Conservation (phyloP, 53 echinoderm and acorn worm species). For the Arbacia lixula region DNA sequence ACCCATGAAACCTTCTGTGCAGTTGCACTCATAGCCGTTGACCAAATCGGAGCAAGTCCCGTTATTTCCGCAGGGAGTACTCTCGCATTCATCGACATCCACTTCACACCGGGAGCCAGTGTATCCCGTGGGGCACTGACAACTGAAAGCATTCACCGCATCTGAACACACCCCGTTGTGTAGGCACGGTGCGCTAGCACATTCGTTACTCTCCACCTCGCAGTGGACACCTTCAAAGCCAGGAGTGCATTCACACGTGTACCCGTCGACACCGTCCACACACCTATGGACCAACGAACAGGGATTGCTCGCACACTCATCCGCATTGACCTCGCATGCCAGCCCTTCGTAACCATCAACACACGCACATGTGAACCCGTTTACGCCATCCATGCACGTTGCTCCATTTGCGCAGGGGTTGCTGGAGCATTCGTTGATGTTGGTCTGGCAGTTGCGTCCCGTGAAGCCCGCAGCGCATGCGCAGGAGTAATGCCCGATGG, state of each 20-base stretch:
- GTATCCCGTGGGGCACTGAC: slow-evolving; percentile 38
- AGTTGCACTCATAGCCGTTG: slow-evolving; percentile 46
- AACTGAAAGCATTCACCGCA: slow-evolving; percentile 10
- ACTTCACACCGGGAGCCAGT: slow-evolving; percentile 32
- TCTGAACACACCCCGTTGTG: slow-evolving; percentile 15
- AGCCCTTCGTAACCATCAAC: slow-evolving; percentile 32
- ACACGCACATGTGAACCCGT: slow-evolving; percentile 61
- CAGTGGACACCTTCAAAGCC: slow-evolving; percentile 34
- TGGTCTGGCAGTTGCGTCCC: slow-evolving; percentile 24
- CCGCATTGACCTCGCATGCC: slow-evolving; percentile 42
- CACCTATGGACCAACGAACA: slow-evolving; percentile 13
- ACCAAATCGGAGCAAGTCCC: slow-evolving; percentile 55
- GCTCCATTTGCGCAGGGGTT: slow-evolving; percentile 39
- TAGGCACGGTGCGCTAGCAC: slow-evolving; percentile 39
- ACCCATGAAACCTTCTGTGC: slow-evolving; percentile 53
- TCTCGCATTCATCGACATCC: slow-evolving; percentile 63
- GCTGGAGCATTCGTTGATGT: slow-evolving; percentile 31
- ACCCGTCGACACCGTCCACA: slow-evolving; percentile 36
- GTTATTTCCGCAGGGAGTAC: slow-evolving; percentile 53
- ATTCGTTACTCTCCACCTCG: slow-evolving; percentile 40
- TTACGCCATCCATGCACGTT: slow-evolving; percentile 50
- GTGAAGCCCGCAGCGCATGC: slow-evolving; percentile 17
- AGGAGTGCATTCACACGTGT: slow-evolving; percentile 28
- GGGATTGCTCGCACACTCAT: slow-evolving; percentile 60
- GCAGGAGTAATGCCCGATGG: slow-evolving; percentile 21